phyloP scores from a whole-genome alignment of 2,888 invertebrate genomes.

The Andrena chrysosceles region DNA sequence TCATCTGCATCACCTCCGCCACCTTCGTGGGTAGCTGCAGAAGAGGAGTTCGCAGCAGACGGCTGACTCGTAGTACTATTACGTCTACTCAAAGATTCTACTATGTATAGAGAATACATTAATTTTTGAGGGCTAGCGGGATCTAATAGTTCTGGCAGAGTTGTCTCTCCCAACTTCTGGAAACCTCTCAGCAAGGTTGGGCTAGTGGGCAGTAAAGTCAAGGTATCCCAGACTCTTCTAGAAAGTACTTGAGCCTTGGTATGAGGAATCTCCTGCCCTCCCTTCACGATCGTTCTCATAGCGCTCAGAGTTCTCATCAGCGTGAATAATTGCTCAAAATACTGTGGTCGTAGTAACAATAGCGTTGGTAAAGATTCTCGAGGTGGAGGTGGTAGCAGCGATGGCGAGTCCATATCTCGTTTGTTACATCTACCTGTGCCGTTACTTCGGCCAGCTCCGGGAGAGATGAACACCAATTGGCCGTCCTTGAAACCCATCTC shows the following conservation, averaged over 20 bases:
- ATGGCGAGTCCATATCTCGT: slow-evolving; percentile 92
- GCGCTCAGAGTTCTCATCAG: slow-evolving; percentile 96
- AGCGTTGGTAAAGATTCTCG: slow-evolving; percentile 94
- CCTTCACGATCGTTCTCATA: slow-evolving; percentile 92
- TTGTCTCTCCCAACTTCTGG: slow-evolving; percentile 89
- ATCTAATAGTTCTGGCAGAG: slow-evolving; percentile 92
- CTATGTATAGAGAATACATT: slow-evolving; percentile 97
- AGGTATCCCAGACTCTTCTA: slow-evolving; percentile 96
- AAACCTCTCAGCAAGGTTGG: slow-evolving; percentile 94
- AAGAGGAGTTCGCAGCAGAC: slow-evolving; percentile 60
- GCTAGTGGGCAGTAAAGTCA: slow-evolving; percentile 96
- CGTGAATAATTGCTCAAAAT: slow-evolving; percentile 96
- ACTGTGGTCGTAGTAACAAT: slow-evolving; percentile 92
- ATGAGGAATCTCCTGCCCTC: slow-evolving; percentile 90
- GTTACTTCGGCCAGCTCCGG: slow-evolving; percentile 90
- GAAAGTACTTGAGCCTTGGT: slow-evolving; percentile 95
- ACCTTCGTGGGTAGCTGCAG: slow-evolving; percentile 71
- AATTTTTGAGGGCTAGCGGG: slow-evolving; percentile 96
- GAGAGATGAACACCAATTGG: slow-evolving; percentile 96
- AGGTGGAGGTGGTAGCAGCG: slow-evolving; percentile 94
- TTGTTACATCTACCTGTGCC: slow-evolving; percentile 85
- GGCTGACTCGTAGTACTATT: slow-evolving; percentile 60
- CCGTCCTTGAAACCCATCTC: slow-evolving; percentile 98
- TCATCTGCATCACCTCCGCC: slow-evolving; percentile 72
- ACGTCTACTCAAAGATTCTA: slow-evolving; percentile 89